Conservation (phyloP, 2,888 invertebrate genomes). For the Globia sparganii region DNA sequence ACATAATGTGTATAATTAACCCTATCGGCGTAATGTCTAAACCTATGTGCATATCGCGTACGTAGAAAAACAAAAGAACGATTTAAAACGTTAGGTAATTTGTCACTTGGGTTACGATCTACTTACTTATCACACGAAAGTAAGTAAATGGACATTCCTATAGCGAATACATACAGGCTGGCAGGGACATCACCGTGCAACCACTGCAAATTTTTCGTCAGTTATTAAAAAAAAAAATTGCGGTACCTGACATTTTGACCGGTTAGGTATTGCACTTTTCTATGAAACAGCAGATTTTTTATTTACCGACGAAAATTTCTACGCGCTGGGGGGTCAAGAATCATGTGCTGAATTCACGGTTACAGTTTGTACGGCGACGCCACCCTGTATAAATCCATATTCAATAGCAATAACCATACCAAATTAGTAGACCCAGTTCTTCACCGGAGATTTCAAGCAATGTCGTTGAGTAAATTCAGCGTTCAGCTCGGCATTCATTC, state of each 20-base stretch:
- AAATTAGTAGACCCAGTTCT: constrained; percentile 39
- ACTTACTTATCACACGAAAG: constrained; percentile 47
- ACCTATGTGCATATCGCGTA: constrained; percentile 15
- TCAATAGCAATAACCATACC: constrained; percentile 35
- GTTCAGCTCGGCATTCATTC: constrained; percentile 46
- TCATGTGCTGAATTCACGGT: background rate
- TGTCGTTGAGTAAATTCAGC: constrained; percentile 26
- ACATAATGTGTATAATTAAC: constrained; percentile 46
- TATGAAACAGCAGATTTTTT: background rate
- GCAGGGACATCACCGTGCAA: background rate
- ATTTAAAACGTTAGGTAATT: constrained; percentile 44
- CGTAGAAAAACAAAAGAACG: constrained; percentile 43
- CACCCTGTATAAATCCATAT: constrained; percentile 17
- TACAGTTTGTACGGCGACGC: background rate
- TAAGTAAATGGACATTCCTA: constrained; percentile 27
- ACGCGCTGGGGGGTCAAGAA: too few species aligned
- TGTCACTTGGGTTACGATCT: constrained; percentile 37
- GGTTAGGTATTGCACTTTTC: background rate
- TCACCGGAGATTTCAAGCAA: constrained; percentile 17
- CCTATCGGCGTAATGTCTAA: constrained; percentile 32
- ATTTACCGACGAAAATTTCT: too few species aligned
- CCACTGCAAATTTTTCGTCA: background rate
- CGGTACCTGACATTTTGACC: background rate
- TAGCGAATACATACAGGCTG: background rate
- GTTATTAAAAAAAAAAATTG: background rate